Evolutionary conservation across 2,113 vertebrate species (phyloP).

Genomic region (Ochotona princeps): DNA sequence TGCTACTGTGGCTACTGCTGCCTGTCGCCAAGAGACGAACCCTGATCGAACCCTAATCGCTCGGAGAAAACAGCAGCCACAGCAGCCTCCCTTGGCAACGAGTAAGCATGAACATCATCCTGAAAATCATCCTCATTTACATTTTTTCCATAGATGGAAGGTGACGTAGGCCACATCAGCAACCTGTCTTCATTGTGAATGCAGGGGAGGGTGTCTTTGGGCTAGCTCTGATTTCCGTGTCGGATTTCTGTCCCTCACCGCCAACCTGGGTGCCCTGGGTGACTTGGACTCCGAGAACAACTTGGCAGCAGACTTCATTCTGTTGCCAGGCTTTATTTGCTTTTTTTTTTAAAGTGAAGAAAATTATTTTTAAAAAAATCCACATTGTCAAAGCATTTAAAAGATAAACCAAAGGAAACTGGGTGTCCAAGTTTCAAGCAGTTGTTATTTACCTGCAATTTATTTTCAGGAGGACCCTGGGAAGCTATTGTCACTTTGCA

Average conservation of each 20-base stretch:
- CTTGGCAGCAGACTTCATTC: background rate
- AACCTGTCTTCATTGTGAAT: background rate
- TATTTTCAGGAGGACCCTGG: conserved; percentile 61
- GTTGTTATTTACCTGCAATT: conserved; percentile 46
- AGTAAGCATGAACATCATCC: background rate
- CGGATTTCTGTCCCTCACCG: background rate
- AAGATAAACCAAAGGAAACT: conserved; percentile 68
- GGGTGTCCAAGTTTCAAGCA: conserved; percentile 62
- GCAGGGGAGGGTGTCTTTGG: background rate
- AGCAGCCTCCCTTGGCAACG: background rate
- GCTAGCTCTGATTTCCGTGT: background rate
- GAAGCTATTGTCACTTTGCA: conserved; percentile 15
- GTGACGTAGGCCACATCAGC: background rate
- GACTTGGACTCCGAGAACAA: background rate
- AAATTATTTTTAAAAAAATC: conserved; percentile 59
- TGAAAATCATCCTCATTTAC: background rate
- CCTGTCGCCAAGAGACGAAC: conserved; percentile 26
- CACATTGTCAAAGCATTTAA: conserved; percentile 60
- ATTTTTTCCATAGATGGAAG: background rate
- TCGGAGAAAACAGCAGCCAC: background rate
- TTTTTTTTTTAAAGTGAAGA: background rate
- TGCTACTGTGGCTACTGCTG: background rate
- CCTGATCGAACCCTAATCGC: background rate
- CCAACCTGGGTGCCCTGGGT: background rate
- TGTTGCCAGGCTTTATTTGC: conserved; percentile 50